Evolutionary conservation across 2,888 invertebrate species (phyloP), one percentile per base, ranked within the genome.

Genomic region (Netelia inedita): DNA sequence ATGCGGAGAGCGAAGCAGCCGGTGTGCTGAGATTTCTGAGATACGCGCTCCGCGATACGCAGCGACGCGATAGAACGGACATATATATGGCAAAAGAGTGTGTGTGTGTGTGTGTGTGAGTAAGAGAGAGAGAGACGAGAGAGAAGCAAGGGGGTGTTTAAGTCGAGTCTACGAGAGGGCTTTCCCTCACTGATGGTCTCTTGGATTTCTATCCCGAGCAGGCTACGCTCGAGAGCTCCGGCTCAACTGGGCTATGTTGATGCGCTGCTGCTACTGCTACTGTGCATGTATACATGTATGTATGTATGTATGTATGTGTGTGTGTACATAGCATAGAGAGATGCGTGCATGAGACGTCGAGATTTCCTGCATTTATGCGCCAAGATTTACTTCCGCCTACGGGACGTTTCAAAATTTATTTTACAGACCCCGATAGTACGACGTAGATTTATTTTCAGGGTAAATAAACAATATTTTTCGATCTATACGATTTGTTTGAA

Each of bases 1-100:
- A 92, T 91, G 87, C 81, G 79, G 81, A 80, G 83, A 84, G 87
- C 78, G 79, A 79, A 85, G 75, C 80, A 81, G 80, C 68, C 83
- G 76, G 68, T 72, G 83, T 66, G 83, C 83, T 35, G 76, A 84
- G 83, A 80, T 84, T 80, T 84, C 80, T 76, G 76, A 72, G 80
- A 84, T 84, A 84, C 80, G 87, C 79, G 83, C 61, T 81, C 53
- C 69, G 53, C 63, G 73, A 69, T 80, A 83, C 66, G 80, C 76
- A 68, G 72, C 71, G 23, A 43, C 43, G 59, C 21, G 41, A 71
- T 66, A 65, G 79, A 74, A 63, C 41, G 72, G 78, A 69, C 53
- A 78, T 78, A 80, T 84, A 85, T 82, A 85, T 78, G 5, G 28
- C 3, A 28, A 28, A 28, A 28, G 0, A 28, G 23, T 1, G 23